Percentiles rank a stretch among this genome's conserved stretches.
phyloP scores from a whole-genome alignment of 53 echinoderm and acorn worm genomes.

The Henricia sp. region DNA sequence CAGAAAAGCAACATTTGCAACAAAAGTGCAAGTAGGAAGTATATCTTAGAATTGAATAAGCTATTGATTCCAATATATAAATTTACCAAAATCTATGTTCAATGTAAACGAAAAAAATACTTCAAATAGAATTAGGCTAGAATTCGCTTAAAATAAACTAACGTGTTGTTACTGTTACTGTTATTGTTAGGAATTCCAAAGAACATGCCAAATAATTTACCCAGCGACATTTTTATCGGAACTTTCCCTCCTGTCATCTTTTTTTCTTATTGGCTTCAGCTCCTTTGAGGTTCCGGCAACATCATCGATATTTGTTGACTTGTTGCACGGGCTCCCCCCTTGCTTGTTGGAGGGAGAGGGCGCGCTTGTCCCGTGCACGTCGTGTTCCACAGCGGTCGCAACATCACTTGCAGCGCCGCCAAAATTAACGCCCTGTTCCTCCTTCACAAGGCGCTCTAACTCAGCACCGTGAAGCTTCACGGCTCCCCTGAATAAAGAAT shows the following conservation, averaged over 20 bases:
- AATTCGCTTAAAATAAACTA: no score
- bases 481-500: constrained; percentile 32
- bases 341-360: no score
- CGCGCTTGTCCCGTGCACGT: not conserved
- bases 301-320: no score
- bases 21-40: no score
- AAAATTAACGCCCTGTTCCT: constrained; percentile 64
- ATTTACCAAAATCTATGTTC: no score
- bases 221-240: not conserved
- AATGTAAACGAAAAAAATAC: no score
- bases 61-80: no score
- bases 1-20: no score
- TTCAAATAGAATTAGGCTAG: no score
- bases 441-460: constrained; percentile 47
- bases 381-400: not conserved
- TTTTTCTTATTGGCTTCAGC: not conserved
- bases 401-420: constrained; percentile 5
- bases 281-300: not conserved
- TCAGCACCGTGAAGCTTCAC: constrained; percentile 49
- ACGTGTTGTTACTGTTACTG: no score
- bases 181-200: not conserved
- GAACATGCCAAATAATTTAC: not conserved
- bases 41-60: no score
- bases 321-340: no score
- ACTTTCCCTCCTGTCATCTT: constrained; percentile 9